phyloP scores from a whole-genome alignment of 2,797 vertebrate genomes.

The Xenops minutus region DNA sequence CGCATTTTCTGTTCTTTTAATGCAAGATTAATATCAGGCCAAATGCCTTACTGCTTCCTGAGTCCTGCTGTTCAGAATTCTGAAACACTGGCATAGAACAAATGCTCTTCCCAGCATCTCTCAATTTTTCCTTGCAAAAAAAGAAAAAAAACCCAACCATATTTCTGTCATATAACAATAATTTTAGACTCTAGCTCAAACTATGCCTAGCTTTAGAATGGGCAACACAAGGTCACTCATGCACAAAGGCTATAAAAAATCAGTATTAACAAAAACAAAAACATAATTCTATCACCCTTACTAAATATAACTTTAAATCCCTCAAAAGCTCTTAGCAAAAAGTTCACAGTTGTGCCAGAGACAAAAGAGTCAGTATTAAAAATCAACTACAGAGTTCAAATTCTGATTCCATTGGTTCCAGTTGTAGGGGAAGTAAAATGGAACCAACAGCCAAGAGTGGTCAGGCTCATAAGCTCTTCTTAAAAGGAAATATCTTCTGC shows the following conservation, averaged over 20 bases:
- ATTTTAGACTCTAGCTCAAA: not conserved
- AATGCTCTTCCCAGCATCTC: not conserved
- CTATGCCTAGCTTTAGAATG: not conserved
- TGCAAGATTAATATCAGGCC: not conserved
- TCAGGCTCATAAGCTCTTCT: not conserved
- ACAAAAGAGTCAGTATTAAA: not conserved
- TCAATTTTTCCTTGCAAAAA: not conserved
- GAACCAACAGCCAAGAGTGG: not conserved
- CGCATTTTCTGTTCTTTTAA: not conserved
- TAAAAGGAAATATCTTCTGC: not conserved
- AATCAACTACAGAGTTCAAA: not conserved
- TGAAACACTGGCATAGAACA: conserved; percentile 4
- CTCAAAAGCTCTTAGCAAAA: not conserved
- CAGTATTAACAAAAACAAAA: not conserved
- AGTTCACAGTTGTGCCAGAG: not conserved
- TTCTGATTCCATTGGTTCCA: not conserved
- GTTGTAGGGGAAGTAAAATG: not conserved
- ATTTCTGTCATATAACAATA: not conserved
- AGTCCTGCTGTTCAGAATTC: conserved; percentile 7
- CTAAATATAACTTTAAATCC: not conserved
- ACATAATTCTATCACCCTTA: not conserved
- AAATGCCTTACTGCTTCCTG: conserved; percentile 9
- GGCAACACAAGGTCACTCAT: not conserved
- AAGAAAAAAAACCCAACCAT: not conserved
- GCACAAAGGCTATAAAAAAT: not conserved